phyloP scores from a whole-genome alignment of 1,140 invertebrate species.

The Melipona quadrifasciata region DNA sequence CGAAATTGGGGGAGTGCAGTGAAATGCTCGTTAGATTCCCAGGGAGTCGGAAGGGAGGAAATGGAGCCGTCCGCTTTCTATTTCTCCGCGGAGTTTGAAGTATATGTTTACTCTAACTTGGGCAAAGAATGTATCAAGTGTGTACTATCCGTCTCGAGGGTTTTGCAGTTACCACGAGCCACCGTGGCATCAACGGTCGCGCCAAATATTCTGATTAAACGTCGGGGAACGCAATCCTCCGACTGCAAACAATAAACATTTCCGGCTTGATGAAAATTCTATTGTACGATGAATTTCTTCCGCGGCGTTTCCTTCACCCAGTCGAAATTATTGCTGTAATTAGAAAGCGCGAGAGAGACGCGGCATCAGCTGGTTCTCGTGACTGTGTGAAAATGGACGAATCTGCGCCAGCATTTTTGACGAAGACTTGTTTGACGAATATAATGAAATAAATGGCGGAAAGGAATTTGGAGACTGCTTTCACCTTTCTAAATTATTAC shows the following conservation, averaged over 20 bases:
- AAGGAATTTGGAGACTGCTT: background rate
- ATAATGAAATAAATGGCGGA: background rate
- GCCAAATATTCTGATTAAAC: slow-evolving; percentile 66
- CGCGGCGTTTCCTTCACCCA: background rate
- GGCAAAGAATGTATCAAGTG: slow-evolving; percentile 68
- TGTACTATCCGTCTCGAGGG: slow-evolving; percentile 66
- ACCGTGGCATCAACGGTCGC: slow-evolving; percentile 2
- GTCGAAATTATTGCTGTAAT: slow-evolving; percentile 17
- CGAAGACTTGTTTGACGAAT: background rate
- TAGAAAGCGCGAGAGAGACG: slow-evolving; percentile 1
- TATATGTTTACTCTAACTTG: slow-evolving; percentile 67
- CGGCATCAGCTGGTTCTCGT: background rate
- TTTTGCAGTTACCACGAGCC: slow-evolving; percentile 60
- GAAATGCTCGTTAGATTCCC: slow-evolving; percentile 33
- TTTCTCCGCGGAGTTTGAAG: slow-evolving; percentile 54
- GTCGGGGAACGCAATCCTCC: slow-evolving; percentile 41
- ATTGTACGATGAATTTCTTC: slow-evolving; percentile 48
- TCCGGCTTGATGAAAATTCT: slow-evolving; percentile 60
- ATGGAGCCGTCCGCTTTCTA: background rate
- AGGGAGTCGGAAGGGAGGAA: background rate
- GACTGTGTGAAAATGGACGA: background rate
- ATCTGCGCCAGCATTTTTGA: background rate
- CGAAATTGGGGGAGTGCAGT: slow-evolving; percentile 33
- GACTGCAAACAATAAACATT: slow-evolving; percentile 66
- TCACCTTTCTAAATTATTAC: background rate